These are phyloP conservation scores for Yponomeuta plumbellus DNA, from an alignment of 2,888 invertebrate genomes.

Conservation along the genomic window DNA sequence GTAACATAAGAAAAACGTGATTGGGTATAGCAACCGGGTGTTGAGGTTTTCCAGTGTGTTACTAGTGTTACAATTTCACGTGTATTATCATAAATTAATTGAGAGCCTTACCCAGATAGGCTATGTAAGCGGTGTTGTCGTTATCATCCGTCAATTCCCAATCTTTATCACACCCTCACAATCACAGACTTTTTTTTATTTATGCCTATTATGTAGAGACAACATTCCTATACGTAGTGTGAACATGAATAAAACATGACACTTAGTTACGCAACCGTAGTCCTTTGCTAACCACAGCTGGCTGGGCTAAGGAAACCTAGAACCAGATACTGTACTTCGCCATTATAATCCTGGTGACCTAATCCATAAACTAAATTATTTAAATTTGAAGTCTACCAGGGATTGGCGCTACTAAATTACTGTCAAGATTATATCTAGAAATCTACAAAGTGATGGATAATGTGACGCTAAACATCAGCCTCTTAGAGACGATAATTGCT, in stretches of 20 bases:
- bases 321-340: not conserved
- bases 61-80: no score
- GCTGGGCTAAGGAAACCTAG: slow-evolving; percentile 22
- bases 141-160: not conserved
- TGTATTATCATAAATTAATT: no score
- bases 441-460: slow-evolving; percentile 6
- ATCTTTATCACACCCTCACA: slow-evolving; percentile 21
- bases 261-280: slow-evolving; percentile 49
- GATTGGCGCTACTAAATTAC: no score
- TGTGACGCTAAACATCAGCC: not conserved
- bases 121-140: no score
- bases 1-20: no score
- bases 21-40: no score
- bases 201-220: slow-evolving; percentile 17
- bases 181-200: no score
- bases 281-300: slow-evolving; percentile 45
- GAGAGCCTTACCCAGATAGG: no score
- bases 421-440: slow-evolving; percentile 8
- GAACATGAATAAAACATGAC: slow-evolving; percentile 62
- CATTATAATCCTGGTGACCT: no score
- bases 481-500: slow-evolving; percentile 1
- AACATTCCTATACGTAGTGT: slow-evolving; percentile 54
- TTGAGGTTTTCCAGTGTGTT: no score
- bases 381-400: no score
- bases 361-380: no score